phyloP scores from a whole-genome alignment of 2,113 vertebrate species.

The Bungarus multicinctus region DNA sequence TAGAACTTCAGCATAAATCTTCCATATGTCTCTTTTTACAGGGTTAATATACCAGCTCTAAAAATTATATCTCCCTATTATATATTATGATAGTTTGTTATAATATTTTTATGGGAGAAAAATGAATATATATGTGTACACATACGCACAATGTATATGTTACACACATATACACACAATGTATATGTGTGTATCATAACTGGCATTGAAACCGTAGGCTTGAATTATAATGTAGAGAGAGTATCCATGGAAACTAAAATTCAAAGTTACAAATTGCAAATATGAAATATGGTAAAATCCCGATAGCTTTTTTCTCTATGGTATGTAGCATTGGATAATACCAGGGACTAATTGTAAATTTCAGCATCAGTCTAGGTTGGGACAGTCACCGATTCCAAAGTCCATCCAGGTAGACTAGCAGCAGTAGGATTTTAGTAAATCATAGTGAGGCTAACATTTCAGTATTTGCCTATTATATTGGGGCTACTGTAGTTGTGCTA shows the following conservation, averaged over 20 bases:
- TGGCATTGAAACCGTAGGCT: background rate
- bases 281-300: background rate
- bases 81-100: background rate
- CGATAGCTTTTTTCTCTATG: background rate
- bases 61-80: background rate
- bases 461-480: background rate
- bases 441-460: background rate
- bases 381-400: background rate
- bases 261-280: background rate
- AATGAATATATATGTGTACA: background rate
- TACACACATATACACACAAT: background rate
- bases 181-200: background rate
- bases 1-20: background rate
- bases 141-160: background rate
- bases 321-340: background rate
- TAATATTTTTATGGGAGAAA: background rate
- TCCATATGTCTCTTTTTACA: background rate
- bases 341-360: background rate
- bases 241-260: slow-evolving; percentile 21
- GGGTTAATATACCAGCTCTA: background rate
- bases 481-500: background rate
- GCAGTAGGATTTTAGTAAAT: background rate
- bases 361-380: background rate
- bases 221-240: background rate
- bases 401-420: background rate